Conservation (phyloP, 2,888 invertebrate species). For the Drosophila affinis region DNA sequence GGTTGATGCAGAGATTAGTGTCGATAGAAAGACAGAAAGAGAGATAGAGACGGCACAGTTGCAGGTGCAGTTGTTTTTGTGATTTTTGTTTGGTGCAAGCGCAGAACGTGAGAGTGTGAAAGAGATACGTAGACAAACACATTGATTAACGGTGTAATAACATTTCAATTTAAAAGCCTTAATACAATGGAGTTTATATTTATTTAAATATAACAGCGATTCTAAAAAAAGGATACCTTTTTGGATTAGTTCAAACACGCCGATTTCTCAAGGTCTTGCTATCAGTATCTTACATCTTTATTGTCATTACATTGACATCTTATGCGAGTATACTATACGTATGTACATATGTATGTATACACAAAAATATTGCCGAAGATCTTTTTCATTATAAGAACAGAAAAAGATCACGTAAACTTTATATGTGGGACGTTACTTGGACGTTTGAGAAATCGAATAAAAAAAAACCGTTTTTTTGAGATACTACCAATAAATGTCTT, state of each 20-base stretch:
- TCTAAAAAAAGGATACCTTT: neutral
- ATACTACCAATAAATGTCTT: neutral
- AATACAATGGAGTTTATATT: neutral
- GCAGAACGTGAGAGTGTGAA: slow-evolving; percentile 35
- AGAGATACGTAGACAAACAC: slow-evolving; percentile 44
- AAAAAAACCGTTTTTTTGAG: neutral
- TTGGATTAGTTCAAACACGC: neutral
- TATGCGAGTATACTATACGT: too few relatives aligned
- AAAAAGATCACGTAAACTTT: too few relatives aligned
- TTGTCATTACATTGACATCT: too few relatives aligned
- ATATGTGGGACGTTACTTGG: too few relatives aligned
- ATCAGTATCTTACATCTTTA: too few relatives aligned
- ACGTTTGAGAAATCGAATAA: neutral
- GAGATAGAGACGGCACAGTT: slow-evolving; percentile 58
- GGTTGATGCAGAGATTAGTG: slow-evolving; percentile 41
- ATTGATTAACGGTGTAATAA: slow-evolving; percentile 31
- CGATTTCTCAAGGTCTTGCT: neutral
- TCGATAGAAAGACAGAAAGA: slow-evolving; percentile 27
- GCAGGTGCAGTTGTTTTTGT: slow-evolving; percentile 46
- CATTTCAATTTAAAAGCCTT: slow-evolving; percentile 14
- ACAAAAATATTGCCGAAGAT: too few relatives aligned
- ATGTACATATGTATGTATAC: too few relatives aligned
- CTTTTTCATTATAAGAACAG: too few relatives aligned
- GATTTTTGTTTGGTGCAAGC: slow-evolving; percentile 50
- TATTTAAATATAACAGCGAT: neutral